Base-by-base conservation (phyloP, 2,113 vertebrate genomes). In the Rhagologus leucostigma region DNA sequence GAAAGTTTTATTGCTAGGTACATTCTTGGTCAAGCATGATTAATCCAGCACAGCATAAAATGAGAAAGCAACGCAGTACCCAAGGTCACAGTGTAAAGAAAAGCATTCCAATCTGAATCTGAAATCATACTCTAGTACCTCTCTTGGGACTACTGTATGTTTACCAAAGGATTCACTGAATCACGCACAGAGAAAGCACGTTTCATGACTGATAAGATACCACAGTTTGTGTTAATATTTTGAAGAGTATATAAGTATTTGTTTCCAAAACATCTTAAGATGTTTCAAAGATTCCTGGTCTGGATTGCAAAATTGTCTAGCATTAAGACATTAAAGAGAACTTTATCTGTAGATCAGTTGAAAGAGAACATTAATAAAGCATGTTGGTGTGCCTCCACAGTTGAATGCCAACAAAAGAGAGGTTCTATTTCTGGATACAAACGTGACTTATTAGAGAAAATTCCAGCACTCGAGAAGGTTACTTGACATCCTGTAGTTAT, bases 71-170 rank as follows among this genome's bases (percentile, higher is more conserved):
- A 73, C 18, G 84, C 67, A 73, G 53, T 56, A 86, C 22, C 9
- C 71, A 95, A 92, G 80, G 80, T 90, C 79, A 92, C 7, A 55
- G 30, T n/a, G 26, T 76, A 69, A 73, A 70, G 35, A 84, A 81
- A 87, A 68, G 35, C 33, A 91, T 62, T 83, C 44, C 68, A 55
- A 83, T 69, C 39, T 47, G 57, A 79, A 56, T 59, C 4, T 60
- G 52, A 88, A 90, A 80, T 52, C 49, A 60, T 13, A 33, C 17
- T 39, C 11, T 20, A 33, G 9, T 52, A 47, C 16, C 76, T 76
- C 24, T 6, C 1, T 41, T 87, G 10, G 18, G 24, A 86, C n/a
- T 33, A 73, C 53, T 2, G 1, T 19, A 52, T 2, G 0, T 68
- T 73, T 83, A 88, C 35, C 30, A 88, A 71, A 92, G 19, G 22